These are phyloP conservation scores for Coranthus polyacanthus DNA, from an alignment of 2,797 vertebrate species.

Conservation along the genomic window DNA sequence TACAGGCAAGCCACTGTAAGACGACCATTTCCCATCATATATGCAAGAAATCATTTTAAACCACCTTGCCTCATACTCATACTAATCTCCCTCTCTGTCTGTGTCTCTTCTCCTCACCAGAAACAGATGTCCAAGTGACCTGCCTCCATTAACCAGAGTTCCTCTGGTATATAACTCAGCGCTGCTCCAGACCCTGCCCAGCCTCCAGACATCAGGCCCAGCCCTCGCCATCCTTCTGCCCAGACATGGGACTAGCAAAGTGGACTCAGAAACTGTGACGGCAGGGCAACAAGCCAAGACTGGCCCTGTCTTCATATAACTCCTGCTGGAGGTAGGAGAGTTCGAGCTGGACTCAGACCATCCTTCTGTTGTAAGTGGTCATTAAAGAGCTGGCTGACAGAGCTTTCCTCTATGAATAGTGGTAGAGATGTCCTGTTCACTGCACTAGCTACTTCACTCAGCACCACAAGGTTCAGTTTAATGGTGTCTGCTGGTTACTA, in stretches of 20 bases:
- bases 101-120: conserved; percentile 51
- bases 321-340: conserved; percentile 74
- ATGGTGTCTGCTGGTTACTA: conserved; percentile 76
- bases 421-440: conserved; percentile 74
- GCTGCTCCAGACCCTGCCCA: conserved; percentile 57
- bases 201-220: conserved; percentile 70
- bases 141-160: conserved; percentile 78
- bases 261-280: conserved; percentile 62
- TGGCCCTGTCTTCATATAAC: conserved; percentile 71
- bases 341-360: conserved; percentile 69
- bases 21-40: conserved; percentile 32
- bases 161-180: conserved; percentile 75
- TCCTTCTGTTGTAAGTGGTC: conserved; percentile 81
- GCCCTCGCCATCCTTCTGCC: conserved; percentile 72
- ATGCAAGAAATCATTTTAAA: conserved; percentile 44
- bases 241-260: conserved; percentile 61
- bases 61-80: conserved; percentile 32
- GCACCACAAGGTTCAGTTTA: conserved; percentile 73
- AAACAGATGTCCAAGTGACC: conserved; percentile 83
- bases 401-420: conserved; percentile 70
- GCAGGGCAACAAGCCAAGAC: conserved; percentile 75
- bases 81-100: conserved; percentile 50
- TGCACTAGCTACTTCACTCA: conserved; percentile 70
- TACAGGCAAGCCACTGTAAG: conserved; percentile 36
- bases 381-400: conserved; percentile 81